Evolutionary conservation across 2,888 invertebrate genomes (phyloP), one percentile per base, ranked within the genome.

Genomic region (Caenorhabditis afra): DNA sequence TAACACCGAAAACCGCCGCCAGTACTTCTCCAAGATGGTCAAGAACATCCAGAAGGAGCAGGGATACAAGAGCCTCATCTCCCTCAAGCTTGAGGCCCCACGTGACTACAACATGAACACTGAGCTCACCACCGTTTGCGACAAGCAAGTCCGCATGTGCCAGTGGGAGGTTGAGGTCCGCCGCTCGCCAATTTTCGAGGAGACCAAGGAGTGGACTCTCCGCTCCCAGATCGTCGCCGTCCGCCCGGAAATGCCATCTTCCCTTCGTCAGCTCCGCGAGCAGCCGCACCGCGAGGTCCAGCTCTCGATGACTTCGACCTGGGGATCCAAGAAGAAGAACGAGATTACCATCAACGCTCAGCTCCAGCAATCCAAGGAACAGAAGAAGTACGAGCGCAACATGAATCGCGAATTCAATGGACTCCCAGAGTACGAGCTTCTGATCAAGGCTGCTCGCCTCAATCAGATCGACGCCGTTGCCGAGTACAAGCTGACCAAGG

Each of bases 161-260:
- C 65, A 75, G 45, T 70, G 74, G 59, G 52, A 68, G 22, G 49
- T 70, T 53, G 64, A 70, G 14, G 59, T 50, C 47, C 61, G 79
- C 57, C 82, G 79, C 37, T 65, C 73, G n/a, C 78, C 75, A 44
- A 52, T 76, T 57, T 22, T 67, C 18, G 64, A 66, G 58, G 81
- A 86, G 49, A 59, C 61, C 68, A 53, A 75, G 55, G 75, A 86
- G n/a, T 88, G 88, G 88, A 82, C 49, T n/a, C 44, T 87, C 57
- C 76, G 79, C 55, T 61, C 81, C 64, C 58, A 82, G 29, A 39
- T 79, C 23, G 76, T 86, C 49, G 35, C 79, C 35, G 55, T 86
- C 41, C 76, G 81, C 66, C 87, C 87, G 58, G 76, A 81, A 37
- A 71, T 76, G 76, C 83, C 71, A 75, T 66, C 68, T 23, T 71